phyloP scores from a whole-genome alignment of 2,797 vertebrate genomes.

The Acridotheres tristis region DNA sequence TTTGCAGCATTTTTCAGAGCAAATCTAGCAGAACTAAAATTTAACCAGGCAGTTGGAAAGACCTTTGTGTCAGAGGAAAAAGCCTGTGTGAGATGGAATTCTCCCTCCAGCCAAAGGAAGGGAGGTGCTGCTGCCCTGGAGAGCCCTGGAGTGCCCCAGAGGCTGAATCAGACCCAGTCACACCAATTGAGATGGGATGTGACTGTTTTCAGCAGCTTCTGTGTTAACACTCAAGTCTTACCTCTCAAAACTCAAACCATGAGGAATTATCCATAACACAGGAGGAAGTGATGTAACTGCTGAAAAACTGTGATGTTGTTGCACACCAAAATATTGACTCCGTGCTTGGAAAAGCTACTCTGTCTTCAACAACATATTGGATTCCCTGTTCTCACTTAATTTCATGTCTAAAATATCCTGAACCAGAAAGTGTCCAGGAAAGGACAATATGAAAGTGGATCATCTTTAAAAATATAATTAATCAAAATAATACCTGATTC shows the following conservation, averaged over 20 bases:
- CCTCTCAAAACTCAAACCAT: not conserved
- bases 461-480: not conserved
- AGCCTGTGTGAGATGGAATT: not conserved
- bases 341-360: not conserved
- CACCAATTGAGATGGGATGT: not conserved
- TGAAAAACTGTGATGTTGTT: not conserved
- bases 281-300: not conserved
- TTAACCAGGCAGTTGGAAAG: not conserved
- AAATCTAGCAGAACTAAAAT: not conserved
- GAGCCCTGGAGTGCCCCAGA: not conserved
- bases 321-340: not conserved
- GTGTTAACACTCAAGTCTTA: not conserved
- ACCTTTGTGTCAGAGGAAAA: not conserved
- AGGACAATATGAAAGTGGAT: not conserved
- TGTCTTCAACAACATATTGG: not conserved
- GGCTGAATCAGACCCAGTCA: not conserved
- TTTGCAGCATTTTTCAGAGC: not conserved
- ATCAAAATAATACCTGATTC: not conserved
- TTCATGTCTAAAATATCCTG: not conserved
- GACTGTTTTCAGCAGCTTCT: not conserved
- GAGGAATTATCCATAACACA: rapidly evolving
- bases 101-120: not conserved
- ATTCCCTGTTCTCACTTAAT: not conserved
- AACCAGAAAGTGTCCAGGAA: not conserved
- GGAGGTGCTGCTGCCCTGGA: not conserved